Evolutionary conservation across 2,797 vertebrate genomes (phyloP).

Genomic region (Halcyon badia): DNA sequence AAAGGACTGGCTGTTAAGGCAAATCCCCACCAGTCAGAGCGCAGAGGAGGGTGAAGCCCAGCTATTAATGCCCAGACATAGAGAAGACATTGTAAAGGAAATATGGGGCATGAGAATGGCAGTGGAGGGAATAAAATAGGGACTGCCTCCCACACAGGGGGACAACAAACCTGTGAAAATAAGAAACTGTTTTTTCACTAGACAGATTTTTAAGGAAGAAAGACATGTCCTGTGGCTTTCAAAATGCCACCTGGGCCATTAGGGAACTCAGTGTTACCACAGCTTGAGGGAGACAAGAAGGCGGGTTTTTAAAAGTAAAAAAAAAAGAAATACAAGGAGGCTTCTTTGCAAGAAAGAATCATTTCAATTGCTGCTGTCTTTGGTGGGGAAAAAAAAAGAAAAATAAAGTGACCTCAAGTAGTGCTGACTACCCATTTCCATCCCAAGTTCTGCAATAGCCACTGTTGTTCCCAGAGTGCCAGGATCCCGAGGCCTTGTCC

Average conservation of each 20-base stretch:
- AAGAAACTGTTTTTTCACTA: neutral
- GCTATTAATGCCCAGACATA: slow-evolving; percentile 3
- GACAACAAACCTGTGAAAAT: slow-evolving; percentile 34
- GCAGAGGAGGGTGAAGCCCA: neutral
- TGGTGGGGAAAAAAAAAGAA: no score
- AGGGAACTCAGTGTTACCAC: neutral
- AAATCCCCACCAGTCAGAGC: neutral
- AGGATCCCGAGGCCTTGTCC: neutral
- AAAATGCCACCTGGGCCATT: neutral
- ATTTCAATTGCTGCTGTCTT: neutral
- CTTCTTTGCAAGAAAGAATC: slow-evolving; percentile 22
- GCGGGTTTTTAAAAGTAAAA: slow-evolving; percentile 16
- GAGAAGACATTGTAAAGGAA: slow-evolving; percentile 49
- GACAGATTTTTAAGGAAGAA: neutral
- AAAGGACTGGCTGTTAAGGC: slow-evolving; percentile 49
- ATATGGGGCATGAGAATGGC: neutral
- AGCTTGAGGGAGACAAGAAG: neutral
- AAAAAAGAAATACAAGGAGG: neutral
- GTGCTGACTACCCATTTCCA: neutral
- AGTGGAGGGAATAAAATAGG: slow-evolving; percentile 10
- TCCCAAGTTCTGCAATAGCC: neutral
- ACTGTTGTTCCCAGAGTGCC: neutral
- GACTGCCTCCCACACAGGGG: neutral
- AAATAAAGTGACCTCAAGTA: neutral
- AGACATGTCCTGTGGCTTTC: neutral